Evolutionary conservation across 2,888 invertebrate species (phyloP).

Genomic region (Orchestes rusci): DNA sequence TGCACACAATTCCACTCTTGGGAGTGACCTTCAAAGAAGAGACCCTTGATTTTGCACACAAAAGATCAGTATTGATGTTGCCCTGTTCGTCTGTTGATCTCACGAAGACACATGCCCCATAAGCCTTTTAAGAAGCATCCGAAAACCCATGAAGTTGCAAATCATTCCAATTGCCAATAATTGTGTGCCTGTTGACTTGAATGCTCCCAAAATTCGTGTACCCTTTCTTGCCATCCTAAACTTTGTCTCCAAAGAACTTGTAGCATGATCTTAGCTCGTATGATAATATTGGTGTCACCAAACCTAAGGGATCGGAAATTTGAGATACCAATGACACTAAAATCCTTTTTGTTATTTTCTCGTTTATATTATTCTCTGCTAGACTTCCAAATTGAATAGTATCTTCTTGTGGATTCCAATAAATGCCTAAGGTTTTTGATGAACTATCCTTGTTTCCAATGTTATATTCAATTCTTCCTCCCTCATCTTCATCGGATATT

Average conservation of each 20-base stretch:
- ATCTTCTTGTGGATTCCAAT: conserved; percentile 9
- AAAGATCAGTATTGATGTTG: conserved; percentile 1
- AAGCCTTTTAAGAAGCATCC: conserved; percentile 13
- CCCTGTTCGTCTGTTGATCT: conserved; percentile 2
- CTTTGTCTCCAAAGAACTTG: conserved; percentile 15
- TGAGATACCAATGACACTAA: conserved; percentile 1
- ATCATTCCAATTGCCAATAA: neutral
- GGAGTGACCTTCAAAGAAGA: conserved; percentile 13
- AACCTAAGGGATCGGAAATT: conserved; percentile 21
- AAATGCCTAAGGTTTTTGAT: conserved; percentile 14
- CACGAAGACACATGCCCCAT: conserved; percentile 3
- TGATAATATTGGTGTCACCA: conserved; percentile 16
- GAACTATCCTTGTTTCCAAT: neutral
- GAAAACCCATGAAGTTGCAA: conserved; percentile 17
- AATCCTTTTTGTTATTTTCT: neutral
- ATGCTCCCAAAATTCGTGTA: too few relatives aligned
- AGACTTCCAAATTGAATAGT: neutral
- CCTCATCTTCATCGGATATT: neutral
- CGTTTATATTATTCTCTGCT: neutral
- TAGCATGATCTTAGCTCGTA: conserved; percentile 13
- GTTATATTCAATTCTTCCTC: conserved; percentile 1
- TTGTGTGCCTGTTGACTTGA: conserved; percentile 7
- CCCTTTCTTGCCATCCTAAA: conserved; percentile 15
- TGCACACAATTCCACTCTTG: conserved; percentile 6
- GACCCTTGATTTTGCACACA: conserved; percentile 14